phyloP scores from a whole-genome alignment of 2,113 vertebrate species.

The Corythaixoides concolor region DNA sequence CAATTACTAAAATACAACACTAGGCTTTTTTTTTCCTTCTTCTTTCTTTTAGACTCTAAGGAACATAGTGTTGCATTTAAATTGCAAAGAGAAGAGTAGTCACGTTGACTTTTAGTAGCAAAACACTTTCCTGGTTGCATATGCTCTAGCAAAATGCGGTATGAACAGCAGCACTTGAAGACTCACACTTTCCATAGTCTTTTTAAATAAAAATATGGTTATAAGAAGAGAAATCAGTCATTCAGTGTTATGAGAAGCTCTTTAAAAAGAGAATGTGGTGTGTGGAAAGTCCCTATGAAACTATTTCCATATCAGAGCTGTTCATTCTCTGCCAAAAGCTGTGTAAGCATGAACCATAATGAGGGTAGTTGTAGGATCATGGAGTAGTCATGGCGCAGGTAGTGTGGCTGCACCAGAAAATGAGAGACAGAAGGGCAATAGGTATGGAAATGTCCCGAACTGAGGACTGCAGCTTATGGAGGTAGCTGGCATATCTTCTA shows the following conservation, averaged over 20 bases:
- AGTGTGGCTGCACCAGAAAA: neutral
- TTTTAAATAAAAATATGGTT: neutral
- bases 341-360: neutral
- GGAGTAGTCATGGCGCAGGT: neutral
- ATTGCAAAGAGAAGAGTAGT: neutral
- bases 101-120: neutral
- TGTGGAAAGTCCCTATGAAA: constrained; percentile 48
- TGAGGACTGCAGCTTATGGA: neutral
- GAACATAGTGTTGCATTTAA: neutral
- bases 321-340: constrained; percentile 17
- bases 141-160: neutral
- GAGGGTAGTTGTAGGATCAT: neutral
- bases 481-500: neutral
- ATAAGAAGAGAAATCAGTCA: neutral
- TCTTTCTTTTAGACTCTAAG: neutral
- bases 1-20: neutral
- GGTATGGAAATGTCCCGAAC: neutral
- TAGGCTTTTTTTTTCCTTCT: neutral
- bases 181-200: neutral
- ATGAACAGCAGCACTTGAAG: neutral
- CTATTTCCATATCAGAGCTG: constrained; percentile 12
- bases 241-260: neutral
- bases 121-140: neutral
- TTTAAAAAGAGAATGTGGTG: neutral
- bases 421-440: neutral